Base-by-base conservation (phyloP, 2,113 vertebrate genomes). In the Malurus elegans region DNA sequence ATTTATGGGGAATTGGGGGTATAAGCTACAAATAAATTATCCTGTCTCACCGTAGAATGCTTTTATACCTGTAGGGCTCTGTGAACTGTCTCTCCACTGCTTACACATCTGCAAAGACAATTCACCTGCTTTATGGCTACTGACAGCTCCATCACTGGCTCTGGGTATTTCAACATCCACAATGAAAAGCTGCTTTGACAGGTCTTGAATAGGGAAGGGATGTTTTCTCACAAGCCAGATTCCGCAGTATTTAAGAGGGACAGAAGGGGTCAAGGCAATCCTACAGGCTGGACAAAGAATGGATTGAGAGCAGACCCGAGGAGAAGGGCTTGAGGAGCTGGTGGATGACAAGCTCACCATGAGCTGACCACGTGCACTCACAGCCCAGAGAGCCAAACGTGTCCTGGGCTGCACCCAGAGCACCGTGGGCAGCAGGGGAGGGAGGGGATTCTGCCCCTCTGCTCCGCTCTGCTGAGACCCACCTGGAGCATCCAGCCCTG, bases 321-420 rank as follows among this genome's bases (percentile, higher is more conserved):
- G 5, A 75, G 40, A 61, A 23, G 25, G 47, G 12, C 40, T 61
- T 69, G 17, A 7, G 13, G 47, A 26, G 24, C 29, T 54, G 19
- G 3, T 40, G 53, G n/a, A 3, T 38, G 44, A 58, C 44, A 51
- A 19, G 19, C n/a, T 74, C 7, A 17, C 6, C 16, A 31, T 38
- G n/a, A 4, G 1, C 45, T 4, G 2, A 6, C 13, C 20, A 8
- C 15, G n/a, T n/a, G 47, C 38, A 47, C 19, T 53, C 28, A 4
- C 28, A 45, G 61, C 19, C 78, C 53, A 67, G 47, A 76, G 23
- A 45, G 65, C 29, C 78, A 60, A 47, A n/a, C 2, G 0, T 45
- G n/a, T 38, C 44, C 60, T 88, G 69, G 60, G 69, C 45, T 73
- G 44, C 36, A 88, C 1, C 69, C 78, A 74, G 38, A 81, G 69